Evolutionary conservation across 2,888 invertebrate genomes (phyloP).

Genomic region (Coenonympha glycerion): DNA sequence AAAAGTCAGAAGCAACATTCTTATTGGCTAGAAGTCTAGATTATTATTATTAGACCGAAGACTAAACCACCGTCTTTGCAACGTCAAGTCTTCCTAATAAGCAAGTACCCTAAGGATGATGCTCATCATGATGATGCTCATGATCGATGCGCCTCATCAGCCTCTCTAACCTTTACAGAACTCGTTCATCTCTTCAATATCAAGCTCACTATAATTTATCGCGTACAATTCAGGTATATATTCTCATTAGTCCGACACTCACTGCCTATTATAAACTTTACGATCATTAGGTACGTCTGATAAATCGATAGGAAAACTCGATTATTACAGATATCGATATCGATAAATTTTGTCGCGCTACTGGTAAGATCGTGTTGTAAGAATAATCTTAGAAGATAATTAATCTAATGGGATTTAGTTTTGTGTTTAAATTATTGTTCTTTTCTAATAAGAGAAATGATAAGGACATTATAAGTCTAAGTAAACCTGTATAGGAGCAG

Average conservation of each 20-base stretch:
- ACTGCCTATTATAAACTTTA: slow-evolving; percentile 62
- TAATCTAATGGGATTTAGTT: not conserved
- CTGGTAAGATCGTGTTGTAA: slow-evolving; percentile 14
- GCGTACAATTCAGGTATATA: slow-evolving; percentile 60
- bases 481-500: too few species aligned
- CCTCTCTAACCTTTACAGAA: not conserved
- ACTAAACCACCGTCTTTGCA: too few species aligned
- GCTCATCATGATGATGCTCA: too few species aligned
- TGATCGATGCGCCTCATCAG: not conserved
- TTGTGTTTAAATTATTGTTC: not conserved
- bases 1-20: too few species aligned
- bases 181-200: not conserved
- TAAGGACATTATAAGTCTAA: not conserved
- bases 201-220: slow-evolving; percentile 65
- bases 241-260: slow-evolving; percentile 73
- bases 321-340: slow-evolving; percentile 62
- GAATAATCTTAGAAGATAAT: slow-evolving; percentile 5
- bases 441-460: not conserved
- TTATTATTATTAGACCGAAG: too few species aligned
- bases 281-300: slow-evolving; percentile 64
- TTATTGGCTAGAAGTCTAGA: too few species aligned
- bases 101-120: not conserved
- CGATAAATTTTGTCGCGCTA: slow-evolving; percentile 24
- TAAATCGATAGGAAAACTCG: slow-evolving; percentile 56
- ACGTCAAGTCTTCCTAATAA: too few species aligned